Base-by-base conservation (phyloP, 2,888 invertebrate genomes). In the Noctuana brunneofusca region DNA sequence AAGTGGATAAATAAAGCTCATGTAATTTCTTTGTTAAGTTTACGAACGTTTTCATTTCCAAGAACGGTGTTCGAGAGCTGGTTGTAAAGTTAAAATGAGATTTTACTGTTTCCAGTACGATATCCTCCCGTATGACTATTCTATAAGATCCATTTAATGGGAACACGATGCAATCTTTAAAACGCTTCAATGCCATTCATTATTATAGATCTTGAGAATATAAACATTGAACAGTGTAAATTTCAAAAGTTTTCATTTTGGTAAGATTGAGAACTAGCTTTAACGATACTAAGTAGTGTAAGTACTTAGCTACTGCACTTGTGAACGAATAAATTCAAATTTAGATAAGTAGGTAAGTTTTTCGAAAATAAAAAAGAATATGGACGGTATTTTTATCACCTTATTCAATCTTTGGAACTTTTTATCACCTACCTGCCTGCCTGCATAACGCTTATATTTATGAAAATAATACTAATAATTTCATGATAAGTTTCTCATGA, bases 41-140 rank as follows among this genome's bases (percentile, higher is more conserved):
- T 83, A 84, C 75, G 81, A 76, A 79, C 76, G 74, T 76, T 81
- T 80, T 79, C 75, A 83, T 82, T 81, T 72, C 71, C 72, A 68
- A 73, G 66, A 76, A 72, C 72, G 71, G 64, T 68, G 71, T 74
- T 75, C 68, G 67, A 72, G 67, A 70, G 67, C 64, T 55, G 70
- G 76, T 66, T 73, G 76, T 86, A 78, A 81, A 85, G 70, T 78
- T 74, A 74, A 75, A 78, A 71, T 65, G 63, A 63, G 65, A 62
- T 62, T 68, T 66, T 65, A 65, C 60, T 65, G 68, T 68, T 58
- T 66, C 30, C 64, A 59, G 49, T 65, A 32, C 55, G 50, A 60
- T 59, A 57, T 62, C 30, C 52, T 62, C 58, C 16, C 18, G 24
- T 60, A 60, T 22, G 52, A 53, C 38, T 60, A 24, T 41, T 62